Evolutionary conservation across 2,888 invertebrate species (phyloP).

Genomic region (Loripinus fragilis): DNA sequence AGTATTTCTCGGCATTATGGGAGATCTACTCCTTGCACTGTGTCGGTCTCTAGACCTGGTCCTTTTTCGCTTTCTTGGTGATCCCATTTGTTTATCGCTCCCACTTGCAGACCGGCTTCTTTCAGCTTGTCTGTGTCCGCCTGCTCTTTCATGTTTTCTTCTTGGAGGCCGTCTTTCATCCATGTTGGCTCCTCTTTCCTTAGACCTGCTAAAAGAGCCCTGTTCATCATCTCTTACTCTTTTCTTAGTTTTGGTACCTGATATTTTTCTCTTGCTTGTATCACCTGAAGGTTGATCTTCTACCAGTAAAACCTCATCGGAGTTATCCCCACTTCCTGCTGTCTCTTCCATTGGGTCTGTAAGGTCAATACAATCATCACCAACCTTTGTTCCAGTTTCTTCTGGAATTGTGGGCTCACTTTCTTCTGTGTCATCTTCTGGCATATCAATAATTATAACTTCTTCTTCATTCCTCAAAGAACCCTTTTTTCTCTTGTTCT

Average conservation of each 20-base stretch:
- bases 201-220: background rate
- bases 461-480: background rate
- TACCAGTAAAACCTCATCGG: background rate
- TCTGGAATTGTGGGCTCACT: background rate
- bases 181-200: background rate
- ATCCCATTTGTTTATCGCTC: background rate
- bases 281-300: background rate
- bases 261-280: background rate
- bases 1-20: background rate
- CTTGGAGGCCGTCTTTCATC: background rate
- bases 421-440: background rate
- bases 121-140: background rate
- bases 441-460: background rate
- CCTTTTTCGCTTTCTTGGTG: background rate
- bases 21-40: background rate
- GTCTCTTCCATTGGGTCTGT: background rate
- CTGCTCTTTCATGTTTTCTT: background rate
- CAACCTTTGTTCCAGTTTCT: background rate
- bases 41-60: background rate
- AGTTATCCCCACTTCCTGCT: background rate
- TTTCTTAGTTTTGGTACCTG: background rate
- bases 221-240: background rate
- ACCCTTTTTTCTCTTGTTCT: background rate
- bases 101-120: background rate
- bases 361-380: conserved; percentile 11